Base-by-base conservation (phyloP, 1,140 invertebrate species). In the Drosophila auraria region DNA sequence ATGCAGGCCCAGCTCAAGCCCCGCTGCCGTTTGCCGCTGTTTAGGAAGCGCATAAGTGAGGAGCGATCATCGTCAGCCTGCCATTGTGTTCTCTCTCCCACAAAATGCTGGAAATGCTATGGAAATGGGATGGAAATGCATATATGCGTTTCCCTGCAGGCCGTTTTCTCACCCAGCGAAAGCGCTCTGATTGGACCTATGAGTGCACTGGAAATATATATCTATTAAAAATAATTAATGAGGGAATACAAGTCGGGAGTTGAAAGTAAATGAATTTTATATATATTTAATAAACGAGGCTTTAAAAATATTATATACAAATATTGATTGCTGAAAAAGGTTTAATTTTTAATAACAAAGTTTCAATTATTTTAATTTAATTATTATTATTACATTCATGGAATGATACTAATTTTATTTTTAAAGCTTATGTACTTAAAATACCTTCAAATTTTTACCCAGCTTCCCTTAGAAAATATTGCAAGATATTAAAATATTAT, bases 131-230 rank as follows among this genome's bases (percentile, higher is more conserved):
- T 42, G 60, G 33, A 83, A 78, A 78, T 82, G 83, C 83, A 71
- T 72, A 69, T 73, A 78, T 78, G 80, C 83, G 71, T 80, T 77
- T 80, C 45, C 71, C 81, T 80, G 76, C 78, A 62, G 77, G 76
- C 80, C 64, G 8, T 44, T 40, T 87, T 87, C 75, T 83, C 83
- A 83, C 72, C 66, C 64, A 83, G 61, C 72, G 71, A 73, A 83
- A 73, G 49, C 71, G 66, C 64, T 68, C 62, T 70, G 83, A 77
- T 83, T 83, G 60, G 42, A 49, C 47, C 45, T 36, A 12, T 33
- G 11, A 15, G 5, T 57, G 23, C 49, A 40, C 38, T 30, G 38
- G 14, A 42, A 60, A 56, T 23, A 15, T 23, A 9, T 38, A 5
- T 47, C 2, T 23, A 15, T 17, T 58, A 2, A 25, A 27, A 14